These are phyloP conservation scores for Garra rufa DNA, from an alignment of 2,113 vertebrate species.

Conservation along the genomic window DNA sequence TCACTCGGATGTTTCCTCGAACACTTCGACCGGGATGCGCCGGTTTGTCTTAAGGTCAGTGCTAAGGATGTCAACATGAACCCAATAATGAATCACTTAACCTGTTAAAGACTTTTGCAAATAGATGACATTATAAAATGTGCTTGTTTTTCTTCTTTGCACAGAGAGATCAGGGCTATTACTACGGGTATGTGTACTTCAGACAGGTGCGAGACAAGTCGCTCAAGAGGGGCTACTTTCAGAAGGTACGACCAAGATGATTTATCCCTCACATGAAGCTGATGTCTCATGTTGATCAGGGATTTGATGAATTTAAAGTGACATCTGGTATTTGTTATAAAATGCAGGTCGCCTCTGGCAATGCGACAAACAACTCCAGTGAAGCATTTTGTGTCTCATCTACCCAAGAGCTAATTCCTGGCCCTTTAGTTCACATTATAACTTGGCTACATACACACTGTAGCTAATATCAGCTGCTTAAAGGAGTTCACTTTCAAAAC, in stretches of 20 bases:
- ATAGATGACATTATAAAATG: background rate
- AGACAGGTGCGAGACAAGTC: conserved; percentile 96
- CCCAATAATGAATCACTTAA: background rate
- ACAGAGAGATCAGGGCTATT: conserved; percentile 95
- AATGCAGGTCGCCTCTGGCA: background rate
- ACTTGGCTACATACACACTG: background rate
- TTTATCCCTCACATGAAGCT: background rate
- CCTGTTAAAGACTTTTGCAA: background rate
- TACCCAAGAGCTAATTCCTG: background rate
- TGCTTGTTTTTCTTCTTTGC: conserved; percentile 44
- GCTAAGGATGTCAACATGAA: background rate
- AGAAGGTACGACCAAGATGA: conserved; percentile 84
- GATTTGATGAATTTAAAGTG: background rate
- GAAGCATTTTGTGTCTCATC: background rate
- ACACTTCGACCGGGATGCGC: conserved; percentile 90
- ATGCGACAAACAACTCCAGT: background rate
- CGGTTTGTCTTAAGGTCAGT: conserved; percentile 93
- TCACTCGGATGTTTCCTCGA: conserved; percentile 89
- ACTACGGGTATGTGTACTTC: conserved; percentile 98
- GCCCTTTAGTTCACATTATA: background rate
- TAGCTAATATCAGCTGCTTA: background rate
- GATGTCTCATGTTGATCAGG: background rate
- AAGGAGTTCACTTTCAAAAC: too few species aligned
- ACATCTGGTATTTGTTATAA: background rate
- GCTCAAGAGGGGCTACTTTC: conserved; percentile 98